Percentiles rank a stretch among this genome's conserved stretches.
Conservation (phyloP, 2,113 vertebrate species). For the Eleginops maclovinus region DNA sequence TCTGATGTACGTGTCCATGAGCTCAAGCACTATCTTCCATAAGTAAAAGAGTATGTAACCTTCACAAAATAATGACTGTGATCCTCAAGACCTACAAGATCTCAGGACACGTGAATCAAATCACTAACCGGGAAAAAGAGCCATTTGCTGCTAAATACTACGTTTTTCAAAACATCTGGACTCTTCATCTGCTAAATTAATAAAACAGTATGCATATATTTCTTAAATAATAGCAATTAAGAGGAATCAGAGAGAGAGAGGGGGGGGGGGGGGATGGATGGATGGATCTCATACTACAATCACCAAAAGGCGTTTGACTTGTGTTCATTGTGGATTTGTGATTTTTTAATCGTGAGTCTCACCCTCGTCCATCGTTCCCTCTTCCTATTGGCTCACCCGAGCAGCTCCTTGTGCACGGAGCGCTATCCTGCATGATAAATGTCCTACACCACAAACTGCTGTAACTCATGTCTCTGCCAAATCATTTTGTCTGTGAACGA, state of each 20-base stretch:
- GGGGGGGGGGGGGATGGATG: too few species aligned
- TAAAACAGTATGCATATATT: background rate
- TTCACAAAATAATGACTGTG: too few species aligned
- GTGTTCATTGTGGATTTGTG: background rate
- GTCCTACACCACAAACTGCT: background rate
- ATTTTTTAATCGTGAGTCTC: background rate
- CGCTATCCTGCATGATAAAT: background rate
- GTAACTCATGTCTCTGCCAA: background rate
- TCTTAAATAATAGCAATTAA: too few species aligned
- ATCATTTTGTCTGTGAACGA: slow-evolving; percentile 15
- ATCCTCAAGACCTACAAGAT: too few species aligned
- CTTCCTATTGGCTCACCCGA: background rate
- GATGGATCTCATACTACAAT: too few species aligned
- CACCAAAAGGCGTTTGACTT: too few species aligned
- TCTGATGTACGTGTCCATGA: background rate
- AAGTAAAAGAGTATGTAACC: too few species aligned
- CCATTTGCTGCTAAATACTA: background rate
- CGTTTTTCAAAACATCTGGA: background rate
- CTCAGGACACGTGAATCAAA: background rate
- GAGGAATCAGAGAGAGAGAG: too few species aligned
- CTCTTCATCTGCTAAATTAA: background rate
- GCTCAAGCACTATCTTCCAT: background rate
- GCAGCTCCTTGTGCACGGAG: background rate
- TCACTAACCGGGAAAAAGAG: background rate
- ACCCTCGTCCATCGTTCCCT: background rate